phyloP scores from a whole-genome alignment of 2,113 vertebrate species.

The Lepisosteus oculatus region DNA sequence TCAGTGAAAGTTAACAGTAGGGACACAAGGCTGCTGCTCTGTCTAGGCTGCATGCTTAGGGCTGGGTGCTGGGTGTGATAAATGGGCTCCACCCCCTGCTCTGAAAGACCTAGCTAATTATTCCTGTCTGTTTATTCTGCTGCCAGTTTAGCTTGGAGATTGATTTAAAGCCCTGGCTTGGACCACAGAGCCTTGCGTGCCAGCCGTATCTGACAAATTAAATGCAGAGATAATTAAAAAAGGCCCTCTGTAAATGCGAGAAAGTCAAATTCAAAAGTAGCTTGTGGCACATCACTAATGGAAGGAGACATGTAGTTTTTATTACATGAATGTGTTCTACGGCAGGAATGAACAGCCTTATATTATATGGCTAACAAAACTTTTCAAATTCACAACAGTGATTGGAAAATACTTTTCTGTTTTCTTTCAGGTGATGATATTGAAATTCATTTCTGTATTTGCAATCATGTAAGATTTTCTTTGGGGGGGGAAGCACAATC shows the following conservation, averaged over 20 bases:
- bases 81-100: constrained; percentile 11
- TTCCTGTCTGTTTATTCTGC: constrained; percentile 23
- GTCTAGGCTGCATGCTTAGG: neutral
- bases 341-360: too few relatives aligned
- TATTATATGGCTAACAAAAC: too few relatives aligned
- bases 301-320: too few relatives aligned
- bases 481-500: too few relatives aligned
- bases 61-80: neutral
- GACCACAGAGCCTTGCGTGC: constrained; percentile 5
- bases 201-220: constrained; percentile 20
- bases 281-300: too few relatives aligned
- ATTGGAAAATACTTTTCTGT: too few relatives aligned
- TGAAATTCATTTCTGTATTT: too few relatives aligned
- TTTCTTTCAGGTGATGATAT: too few relatives aligned
- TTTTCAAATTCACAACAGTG: too few relatives aligned
- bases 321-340: too few relatives aligned
- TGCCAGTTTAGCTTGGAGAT: constrained; percentile 22
- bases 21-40: neutral
- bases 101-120: constrained; percentile 13
- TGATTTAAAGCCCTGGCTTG: constrained; percentile 16
- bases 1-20: too few relatives aligned
- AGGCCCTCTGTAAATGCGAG: neutral
- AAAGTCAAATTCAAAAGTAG: constrained; percentile 9
- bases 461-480: too few relatives aligned
- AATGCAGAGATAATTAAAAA: constrained; percentile 14